A percentile compares a stretch with the other conserved stretches of the same genome.
phyloP scores from a whole-genome alignment of 2,888 invertebrate species.

The Nymphalis urticae region DNA sequence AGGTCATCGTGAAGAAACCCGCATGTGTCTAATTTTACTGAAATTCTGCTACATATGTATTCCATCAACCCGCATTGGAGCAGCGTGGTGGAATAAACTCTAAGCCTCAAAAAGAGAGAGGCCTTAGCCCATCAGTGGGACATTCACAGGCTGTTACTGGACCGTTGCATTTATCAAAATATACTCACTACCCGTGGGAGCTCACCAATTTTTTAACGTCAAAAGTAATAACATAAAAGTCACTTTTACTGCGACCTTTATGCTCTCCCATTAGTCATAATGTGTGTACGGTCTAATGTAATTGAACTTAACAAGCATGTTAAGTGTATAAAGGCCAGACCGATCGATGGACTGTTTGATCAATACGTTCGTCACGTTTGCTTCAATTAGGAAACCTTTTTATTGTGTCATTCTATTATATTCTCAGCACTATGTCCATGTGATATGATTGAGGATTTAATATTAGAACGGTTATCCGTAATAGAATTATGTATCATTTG shows the following conservation, averaged over 20 bases:
- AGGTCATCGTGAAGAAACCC: no score
- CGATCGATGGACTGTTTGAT: slow-evolving; percentile 42
- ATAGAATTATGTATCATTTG: no score
- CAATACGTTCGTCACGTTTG: slow-evolving; percentile 37
- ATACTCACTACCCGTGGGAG: slow-evolving; percentile 25
- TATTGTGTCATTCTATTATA: slow-evolving; percentile 24
- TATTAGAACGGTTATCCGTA: not conserved
- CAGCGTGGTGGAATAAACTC: no score
- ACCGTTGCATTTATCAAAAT: slow-evolving; percentile 2
- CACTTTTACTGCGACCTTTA: slow-evolving; percentile 30
- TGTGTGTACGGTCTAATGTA: slow-evolving; percentile 36
- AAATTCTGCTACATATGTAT: no score
- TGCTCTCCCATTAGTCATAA: slow-evolving; percentile 35
- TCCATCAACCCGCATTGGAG: no score
- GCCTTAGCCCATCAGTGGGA: no score
- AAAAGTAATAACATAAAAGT: slow-evolving; percentile 36
- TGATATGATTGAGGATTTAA: not conserved
- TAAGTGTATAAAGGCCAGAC: slow-evolving; percentile 35
- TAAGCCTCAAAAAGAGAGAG: no score
- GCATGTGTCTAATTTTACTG: no score
- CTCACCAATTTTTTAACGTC: slow-evolving; percentile 24
- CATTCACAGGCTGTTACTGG: no score
- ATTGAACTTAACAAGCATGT: slow-evolving; percentile 38
- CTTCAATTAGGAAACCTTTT: slow-evolving; percentile 40
- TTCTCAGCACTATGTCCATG: not conserved